Evolutionary conservation across 35 echinoderm and acorn worm species (phyloP).

Genomic region (Amphiura filiformis): DNA sequence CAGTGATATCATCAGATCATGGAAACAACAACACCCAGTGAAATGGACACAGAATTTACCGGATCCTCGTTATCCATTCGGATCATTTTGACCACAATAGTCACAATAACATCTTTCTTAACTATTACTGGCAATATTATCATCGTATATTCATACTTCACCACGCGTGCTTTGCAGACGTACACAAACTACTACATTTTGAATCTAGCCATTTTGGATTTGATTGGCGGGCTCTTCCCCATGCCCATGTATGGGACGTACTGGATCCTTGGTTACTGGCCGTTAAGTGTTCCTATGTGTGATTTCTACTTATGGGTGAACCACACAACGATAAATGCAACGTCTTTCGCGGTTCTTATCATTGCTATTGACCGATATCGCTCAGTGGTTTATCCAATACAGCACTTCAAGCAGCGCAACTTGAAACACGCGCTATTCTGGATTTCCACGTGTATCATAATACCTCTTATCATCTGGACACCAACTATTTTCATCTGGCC

Average conservation of each 20-base stretch:
- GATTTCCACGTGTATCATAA: constrained; percentile 11
- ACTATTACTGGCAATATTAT: constrained; percentile 31
- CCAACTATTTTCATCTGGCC: constrained; percentile 24
- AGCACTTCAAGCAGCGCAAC: constrained; percentile 19
- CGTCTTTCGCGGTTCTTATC: constrained; percentile 31
- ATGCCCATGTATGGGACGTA: constrained; percentile 47
- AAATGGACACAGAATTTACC: too few relatives aligned
- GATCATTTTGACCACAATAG: background rate
- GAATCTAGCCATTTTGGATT: constrained; percentile 23
- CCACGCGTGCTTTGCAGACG: constrained; percentile 20
- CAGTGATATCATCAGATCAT: too few relatives aligned
- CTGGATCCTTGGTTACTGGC: constrained; percentile 43
- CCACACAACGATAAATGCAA: constrained; percentile 35
- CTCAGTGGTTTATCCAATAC: constrained; percentile 29
- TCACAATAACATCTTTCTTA: background rate
- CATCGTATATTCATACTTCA: constrained; percentile 31
- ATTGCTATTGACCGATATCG: constrained; percentile 47
- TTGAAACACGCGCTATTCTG: background rate
- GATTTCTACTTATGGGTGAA: constrained; percentile 35
- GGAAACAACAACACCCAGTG: too few relatives aligned
- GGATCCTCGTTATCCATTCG: background rate
- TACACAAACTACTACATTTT: constrained; percentile 58
- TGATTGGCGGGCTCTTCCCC: constrained; percentile 23
- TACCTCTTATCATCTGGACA: constrained; percentile 19
- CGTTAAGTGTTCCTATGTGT: constrained; percentile 28